Percentiles rank a stretch among this genome's conserved stretches.
Conservation (phyloP, 2,888 invertebrate genomes). For the Pandemis heparana region DNA sequence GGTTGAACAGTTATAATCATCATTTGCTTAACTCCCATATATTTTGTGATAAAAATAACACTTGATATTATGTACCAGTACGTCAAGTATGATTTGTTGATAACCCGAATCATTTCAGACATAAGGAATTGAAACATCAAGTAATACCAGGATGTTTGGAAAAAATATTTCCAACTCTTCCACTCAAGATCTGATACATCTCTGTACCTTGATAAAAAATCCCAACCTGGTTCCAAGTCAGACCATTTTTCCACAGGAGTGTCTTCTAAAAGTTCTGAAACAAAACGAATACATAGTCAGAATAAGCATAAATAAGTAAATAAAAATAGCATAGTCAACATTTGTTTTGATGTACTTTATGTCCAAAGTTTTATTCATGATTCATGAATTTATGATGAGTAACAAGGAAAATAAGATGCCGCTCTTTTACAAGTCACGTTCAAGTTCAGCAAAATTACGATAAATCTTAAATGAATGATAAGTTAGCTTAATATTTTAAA, state of each 20-base stretch:
- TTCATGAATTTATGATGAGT: not conserved
- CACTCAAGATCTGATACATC: constrained; percentile 91
- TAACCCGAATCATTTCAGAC: constrained; percentile 79
- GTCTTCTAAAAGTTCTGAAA: constrained; percentile 65
- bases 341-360: not conserved
- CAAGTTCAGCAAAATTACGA: too few species aligned
- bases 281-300: not conserved
- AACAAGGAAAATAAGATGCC: not conserved
- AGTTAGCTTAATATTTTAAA: not conserved
- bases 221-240: constrained; percentile 87
- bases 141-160: constrained; percentile 83
- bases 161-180: constrained; percentile 86
- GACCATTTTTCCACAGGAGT: constrained; percentile 55
- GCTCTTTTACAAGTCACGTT: not conserved
- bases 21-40: constrained; percentile 80
- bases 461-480: not conserved
- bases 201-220: constrained; percentile 81
- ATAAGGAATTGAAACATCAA: constrained; percentile 82
- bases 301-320: not conserved
- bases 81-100: constrained; percentile 65
- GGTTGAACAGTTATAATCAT: constrained; percentile 85
- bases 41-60: constrained; percentile 72
- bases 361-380: not conserved
- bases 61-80: constrained; percentile 85
- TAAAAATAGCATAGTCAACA: too few species aligned